Evolutionary conservation across 2,113 vertebrate genomes (phyloP).

Genomic region (Scopus umbretta): DNA sequence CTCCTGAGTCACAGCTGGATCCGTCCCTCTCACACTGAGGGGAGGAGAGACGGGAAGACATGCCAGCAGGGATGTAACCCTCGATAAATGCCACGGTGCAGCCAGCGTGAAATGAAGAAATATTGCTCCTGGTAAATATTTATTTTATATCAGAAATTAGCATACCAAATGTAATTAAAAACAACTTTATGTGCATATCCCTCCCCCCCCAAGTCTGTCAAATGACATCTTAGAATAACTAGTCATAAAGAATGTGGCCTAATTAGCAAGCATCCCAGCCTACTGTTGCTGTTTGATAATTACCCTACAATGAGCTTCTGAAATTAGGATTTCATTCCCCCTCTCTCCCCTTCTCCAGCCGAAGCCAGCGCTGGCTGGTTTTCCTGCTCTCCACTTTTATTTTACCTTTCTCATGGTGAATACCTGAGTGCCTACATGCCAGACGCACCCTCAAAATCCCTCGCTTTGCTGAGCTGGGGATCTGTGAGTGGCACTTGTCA

Average conservation of each 20-base stretch:
- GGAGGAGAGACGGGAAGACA: background rate
- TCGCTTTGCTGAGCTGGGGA: background rate
- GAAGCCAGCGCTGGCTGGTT: background rate
- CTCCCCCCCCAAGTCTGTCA: slow-evolving; percentile 61
- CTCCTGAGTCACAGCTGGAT: background rate
- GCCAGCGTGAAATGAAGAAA: slow-evolving; percentile 82
- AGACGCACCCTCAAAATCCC: background rate
- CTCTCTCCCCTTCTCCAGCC: background rate
- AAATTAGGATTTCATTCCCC: slow-evolving; percentile 31
- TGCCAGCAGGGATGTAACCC: slow-evolving; percentile 33
- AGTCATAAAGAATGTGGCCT: slow-evolving; percentile 71
- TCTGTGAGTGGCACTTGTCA: background rate
- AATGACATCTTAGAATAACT: slow-evolving; percentile 69
- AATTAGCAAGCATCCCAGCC: slow-evolving; percentile 71
- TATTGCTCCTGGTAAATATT: slow-evolving; percentile 82
- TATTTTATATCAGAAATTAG: slow-evolving; percentile 86
- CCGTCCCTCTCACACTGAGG: background rate
- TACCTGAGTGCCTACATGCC: background rate
- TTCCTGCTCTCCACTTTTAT: background rate
- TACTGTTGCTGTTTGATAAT: slow-evolving; percentile 64
- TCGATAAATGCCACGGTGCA: slow-evolving; percentile 73
- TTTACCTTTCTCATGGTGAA: background rate
- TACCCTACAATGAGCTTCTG: slow-evolving; percentile 62
- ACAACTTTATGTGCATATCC: slow-evolving; percentile 66
- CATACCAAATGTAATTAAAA: slow-evolving; percentile 88